Base-by-base conservation (phyloP, 2,888 invertebrate species). In the Electrophaes corylata region DNA sequence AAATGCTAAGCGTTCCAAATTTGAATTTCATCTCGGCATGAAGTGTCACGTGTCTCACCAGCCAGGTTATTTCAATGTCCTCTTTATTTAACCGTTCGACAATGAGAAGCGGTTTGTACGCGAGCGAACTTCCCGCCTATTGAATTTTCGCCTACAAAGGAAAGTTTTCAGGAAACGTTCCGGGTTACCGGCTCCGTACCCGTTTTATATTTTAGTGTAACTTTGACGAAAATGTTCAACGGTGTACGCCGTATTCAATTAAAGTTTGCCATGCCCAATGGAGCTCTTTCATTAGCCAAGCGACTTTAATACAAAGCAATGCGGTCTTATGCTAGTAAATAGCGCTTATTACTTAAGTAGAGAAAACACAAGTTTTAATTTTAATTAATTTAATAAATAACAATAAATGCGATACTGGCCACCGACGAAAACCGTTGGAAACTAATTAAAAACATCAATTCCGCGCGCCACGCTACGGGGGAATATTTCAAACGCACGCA, bases 401-500 rank as follows among this genome's bases (percentile, higher is more conserved):
- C 81, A 78, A 79, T 81, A 83, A 83, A 83, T 78, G 75, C 77
- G 71, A 77, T 79, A 78, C 84, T 79, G 81, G 79, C 82, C 84
- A 83, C 82, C 81, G 75, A 84, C 87, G 84, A 88, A 90, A 89
- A 88, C 81, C 87, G 83, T 86, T 87, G 84, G 81, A 84, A 88
- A 90, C 91, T 91, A 91, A 91, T 91, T 91, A 91, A 91, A 90
- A 91, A 90, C 90, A 91, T 91, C 91, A 90, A 91, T 89, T 91
- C 86, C 81, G 81, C 73, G 81, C 80, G 76, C 81, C 78, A 50
- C 54, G 81, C 79, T 83, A 81, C 85, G 82, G 85, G 86, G 84
- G 87, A 84, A 86, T 88, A 88, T 88, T 86, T 90, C 87, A 88
- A 84, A 86, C 83, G 78, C 83, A 85, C 86, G 73, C 88, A 88